Evolutionary conservation across 2,888 invertebrate genomes (phyloP), one percentile per base, ranked within the genome.

Genomic region (Orthosia gothica): DNA sequence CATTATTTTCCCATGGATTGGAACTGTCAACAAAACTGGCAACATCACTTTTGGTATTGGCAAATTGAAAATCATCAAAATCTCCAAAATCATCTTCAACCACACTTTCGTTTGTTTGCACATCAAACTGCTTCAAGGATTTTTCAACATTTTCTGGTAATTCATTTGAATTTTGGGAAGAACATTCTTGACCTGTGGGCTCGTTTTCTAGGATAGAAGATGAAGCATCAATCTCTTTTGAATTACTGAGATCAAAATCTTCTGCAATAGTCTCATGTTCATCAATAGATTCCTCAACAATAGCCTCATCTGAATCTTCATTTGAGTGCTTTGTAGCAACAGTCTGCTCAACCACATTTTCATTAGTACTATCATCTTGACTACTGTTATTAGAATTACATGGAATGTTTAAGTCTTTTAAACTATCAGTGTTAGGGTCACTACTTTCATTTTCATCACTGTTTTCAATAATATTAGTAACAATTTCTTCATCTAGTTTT

Each of bases 1-100:
- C 87, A 81, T 89, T 88, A 84, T 83, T 93, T 55, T 89, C 91
- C 96, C 96, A 96, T 75, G 96, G 96, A 88, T 95, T 94, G 70
- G 87, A 87, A 81, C 82, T 88, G 58, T 91, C 90, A 70, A 93
- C 77, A 66, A 90, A 70, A 76, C 81, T 84, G 71, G 81, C 79
- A 74, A 86, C 66, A 80, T 89, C 87, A 64, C 75, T 84, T 76
- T 88, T 86, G 76, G 91, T 82, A 77, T 82, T 89, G 20, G 91
- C 92, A 88, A 94, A 94, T 89, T 96, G 94, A 84, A 97, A 97
- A 81, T 97, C 96, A 88, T 96, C 95, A 92, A 97, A 97, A 87
- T 97, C 96, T 61, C 94, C 96, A 93, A 97, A 97, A 85, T 96
- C 96, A 87, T 97, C 96, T 79, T 93, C 89, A 50, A 63, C 74